These are phyloP conservation scores for Polypterus senegalus DNA, from an alignment of 2,113 vertebrate genomes.

Conservation along the genomic window DNA sequence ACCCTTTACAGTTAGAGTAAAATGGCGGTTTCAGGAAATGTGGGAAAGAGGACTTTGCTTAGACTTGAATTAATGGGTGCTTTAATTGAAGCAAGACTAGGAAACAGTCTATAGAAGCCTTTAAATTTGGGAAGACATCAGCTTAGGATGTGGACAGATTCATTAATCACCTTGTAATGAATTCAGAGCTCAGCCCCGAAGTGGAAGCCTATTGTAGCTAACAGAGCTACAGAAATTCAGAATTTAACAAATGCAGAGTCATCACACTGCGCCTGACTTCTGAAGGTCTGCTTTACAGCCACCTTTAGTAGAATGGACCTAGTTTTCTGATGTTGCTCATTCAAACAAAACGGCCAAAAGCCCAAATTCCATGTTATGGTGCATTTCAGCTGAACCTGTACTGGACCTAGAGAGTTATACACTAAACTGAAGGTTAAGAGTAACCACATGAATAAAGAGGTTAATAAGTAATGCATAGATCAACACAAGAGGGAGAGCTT, in stretches of 20 bases:
- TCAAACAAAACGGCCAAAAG: neutral
- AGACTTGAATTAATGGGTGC: neutral
- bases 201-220: neutral
- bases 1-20: neutral
- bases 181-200: neutral
- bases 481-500: conserved; percentile 9
- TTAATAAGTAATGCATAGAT: conserved; percentile 2
- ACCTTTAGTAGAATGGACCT: too few species aligned
- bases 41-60: neutral
- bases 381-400: neutral
- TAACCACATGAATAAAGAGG: conserved; percentile 12
- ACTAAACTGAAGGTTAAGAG: conserved; percentile 9
- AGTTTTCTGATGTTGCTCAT: too few species aligned
- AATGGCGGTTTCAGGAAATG: neutral
- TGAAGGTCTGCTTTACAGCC: too few species aligned
- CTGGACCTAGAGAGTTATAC: conserved; percentile 7
- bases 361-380: neutral
- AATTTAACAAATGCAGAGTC: neutral
- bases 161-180: neutral
- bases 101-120: neutral
- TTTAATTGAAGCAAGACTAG: conserved; percentile 1
- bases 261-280: too few species aligned
- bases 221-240: neutral
- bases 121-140: neutral
- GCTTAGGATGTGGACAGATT: conserved; percentile 5